Evolutionary conservation across 2,797 vertebrate genomes (phyloP).

Genomic region (Siniperca obscura): DNA sequence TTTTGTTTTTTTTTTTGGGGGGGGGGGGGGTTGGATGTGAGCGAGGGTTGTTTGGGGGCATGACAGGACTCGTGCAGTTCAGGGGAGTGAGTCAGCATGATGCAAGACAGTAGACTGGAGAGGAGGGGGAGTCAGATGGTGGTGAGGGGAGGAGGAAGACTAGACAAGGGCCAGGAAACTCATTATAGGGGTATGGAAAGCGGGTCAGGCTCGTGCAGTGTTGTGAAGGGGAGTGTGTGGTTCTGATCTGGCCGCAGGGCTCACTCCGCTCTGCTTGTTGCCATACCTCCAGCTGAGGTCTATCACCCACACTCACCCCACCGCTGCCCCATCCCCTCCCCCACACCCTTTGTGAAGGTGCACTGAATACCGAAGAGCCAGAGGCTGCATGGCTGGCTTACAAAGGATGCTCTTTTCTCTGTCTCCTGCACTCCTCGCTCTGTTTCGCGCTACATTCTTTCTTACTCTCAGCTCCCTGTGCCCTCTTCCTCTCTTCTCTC

Average conservation of each 20-base stretch:
- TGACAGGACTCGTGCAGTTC: conserved; percentile 21
- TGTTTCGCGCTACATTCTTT: conserved; percentile 47
- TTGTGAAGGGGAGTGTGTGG: conserved; percentile 49
- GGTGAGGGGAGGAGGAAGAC: conserved; percentile 6
- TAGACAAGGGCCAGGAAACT: conserved; percentile 35
- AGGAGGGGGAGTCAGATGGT: neutral
- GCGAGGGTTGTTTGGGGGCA: conserved; percentile 13
- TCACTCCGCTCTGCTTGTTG: conserved; percentile 43
- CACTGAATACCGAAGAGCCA: conserved; percentile 68
- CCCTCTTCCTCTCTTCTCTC: conserved; percentile 45
- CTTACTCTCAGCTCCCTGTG: conserved; percentile 31
- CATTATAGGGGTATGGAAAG: conserved; percentile 34
- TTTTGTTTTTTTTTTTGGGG: neutral
- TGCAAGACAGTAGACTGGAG: conserved; percentile 21
- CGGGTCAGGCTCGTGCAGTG: conserved; percentile 47
- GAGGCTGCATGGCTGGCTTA: conserved; percentile 64
- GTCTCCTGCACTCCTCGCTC: conserved; percentile 55
- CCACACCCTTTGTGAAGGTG: conserved; percentile 61
- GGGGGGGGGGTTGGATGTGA: conserved; percentile 5
- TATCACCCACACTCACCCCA: conserved; percentile 37
- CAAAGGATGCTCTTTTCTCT: conserved; percentile 74
- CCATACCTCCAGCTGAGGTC: conserved; percentile 59
- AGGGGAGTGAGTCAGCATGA: conserved; percentile 56
- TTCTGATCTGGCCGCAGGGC: conserved; percentile 52
- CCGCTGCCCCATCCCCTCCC: neutral